These are phyloP conservation scores for Chelon labrosus DNA, from an alignment of 2,797 vertebrate genomes.

Conservation along the genomic window DNA sequence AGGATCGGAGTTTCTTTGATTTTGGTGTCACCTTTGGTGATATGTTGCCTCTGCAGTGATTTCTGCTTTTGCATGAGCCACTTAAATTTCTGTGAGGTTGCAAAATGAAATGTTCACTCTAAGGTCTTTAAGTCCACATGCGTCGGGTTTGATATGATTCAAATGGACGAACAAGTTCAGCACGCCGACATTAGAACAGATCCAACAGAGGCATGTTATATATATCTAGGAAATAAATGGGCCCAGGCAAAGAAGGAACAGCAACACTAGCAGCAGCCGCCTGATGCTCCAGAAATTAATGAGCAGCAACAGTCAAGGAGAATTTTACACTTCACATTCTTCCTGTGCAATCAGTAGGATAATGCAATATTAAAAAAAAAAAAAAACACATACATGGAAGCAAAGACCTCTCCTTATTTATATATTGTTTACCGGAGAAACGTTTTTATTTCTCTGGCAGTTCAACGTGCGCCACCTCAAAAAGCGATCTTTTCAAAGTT, in stretches of 20 bases:
- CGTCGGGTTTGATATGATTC: background rate
- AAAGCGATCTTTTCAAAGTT: background rate
- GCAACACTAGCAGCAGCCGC: background rate
- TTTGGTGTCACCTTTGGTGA: conserved; percentile 50
- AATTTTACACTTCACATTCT: background rate
- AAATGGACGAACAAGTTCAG: background rate
- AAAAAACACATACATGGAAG: too few species aligned
- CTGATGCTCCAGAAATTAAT: conserved; percentile 27
- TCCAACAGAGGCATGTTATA: conserved; percentile 1
- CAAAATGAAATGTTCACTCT: conserved; percentile 4
- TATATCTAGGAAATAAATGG: conserved; percentile 10
- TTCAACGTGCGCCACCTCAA: background rate
- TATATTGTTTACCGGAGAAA: background rate
- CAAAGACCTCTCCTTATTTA: background rate
- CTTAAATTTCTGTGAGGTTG: background rate
- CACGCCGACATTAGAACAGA: background rate
- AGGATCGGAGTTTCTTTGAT: conserved; percentile 28
- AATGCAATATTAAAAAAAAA: too few species aligned
- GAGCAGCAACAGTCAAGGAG: background rate
- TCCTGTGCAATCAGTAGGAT: background rate
- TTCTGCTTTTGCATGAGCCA: conserved; percentile 20
- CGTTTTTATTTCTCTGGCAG: background rate
- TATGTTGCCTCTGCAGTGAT: conserved; percentile 6
- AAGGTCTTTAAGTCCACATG: background rate
- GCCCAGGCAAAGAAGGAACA: background rate